Conservation (phyloP, 2,113 vertebrate genomes). For the Etheostoma cragini region DNA sequence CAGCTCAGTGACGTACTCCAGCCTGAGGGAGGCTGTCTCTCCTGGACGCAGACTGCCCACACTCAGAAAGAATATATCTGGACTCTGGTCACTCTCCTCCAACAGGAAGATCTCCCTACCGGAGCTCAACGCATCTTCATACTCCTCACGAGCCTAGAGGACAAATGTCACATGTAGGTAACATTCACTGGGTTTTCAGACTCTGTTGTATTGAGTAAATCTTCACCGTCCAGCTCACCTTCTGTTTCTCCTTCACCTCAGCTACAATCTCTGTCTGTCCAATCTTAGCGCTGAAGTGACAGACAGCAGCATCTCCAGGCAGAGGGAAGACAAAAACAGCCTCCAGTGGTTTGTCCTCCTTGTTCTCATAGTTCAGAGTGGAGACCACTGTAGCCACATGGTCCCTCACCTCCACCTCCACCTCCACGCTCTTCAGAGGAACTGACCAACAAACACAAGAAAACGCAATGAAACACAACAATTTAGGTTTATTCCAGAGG, state of each 20-base stretch:
- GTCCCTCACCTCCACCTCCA: conserved; percentile 81
- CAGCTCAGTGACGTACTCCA: conserved; percentile 87
- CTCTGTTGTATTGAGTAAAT: neutral
- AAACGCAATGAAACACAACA: too few species aligned
- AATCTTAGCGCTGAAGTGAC: conserved; percentile 85
- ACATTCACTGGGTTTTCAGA: neutral
- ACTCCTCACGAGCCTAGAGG: conserved; percentile 80
- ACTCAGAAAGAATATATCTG: conserved; percentile 85
- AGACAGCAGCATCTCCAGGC: conserved; percentile 86
- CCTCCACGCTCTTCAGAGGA: conserved; percentile 85
- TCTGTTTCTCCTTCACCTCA: conserved; percentile 84
- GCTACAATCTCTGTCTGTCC: conserved; percentile 84
- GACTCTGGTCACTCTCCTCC: conserved; percentile 81
- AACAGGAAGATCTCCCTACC: conserved; percentile 86
- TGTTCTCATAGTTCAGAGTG: conserved; percentile 74
- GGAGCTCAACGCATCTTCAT: conserved; percentile 85
- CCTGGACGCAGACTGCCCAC: conserved; percentile 86
- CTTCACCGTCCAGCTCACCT: conserved; percentile 68
- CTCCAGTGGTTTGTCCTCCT: conserved; percentile 83
- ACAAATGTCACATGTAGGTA: neutral
- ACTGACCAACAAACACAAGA: conserved; percentile 73
- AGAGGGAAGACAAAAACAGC: conserved; percentile 88
- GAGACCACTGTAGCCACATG: conserved; percentile 87
- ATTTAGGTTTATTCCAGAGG: too few species aligned
- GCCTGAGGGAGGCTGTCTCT: conserved; percentile 81